phyloP scores from a whole-genome alignment of 2,797 vertebrate genomes.

The Hydrophis major region DNA sequence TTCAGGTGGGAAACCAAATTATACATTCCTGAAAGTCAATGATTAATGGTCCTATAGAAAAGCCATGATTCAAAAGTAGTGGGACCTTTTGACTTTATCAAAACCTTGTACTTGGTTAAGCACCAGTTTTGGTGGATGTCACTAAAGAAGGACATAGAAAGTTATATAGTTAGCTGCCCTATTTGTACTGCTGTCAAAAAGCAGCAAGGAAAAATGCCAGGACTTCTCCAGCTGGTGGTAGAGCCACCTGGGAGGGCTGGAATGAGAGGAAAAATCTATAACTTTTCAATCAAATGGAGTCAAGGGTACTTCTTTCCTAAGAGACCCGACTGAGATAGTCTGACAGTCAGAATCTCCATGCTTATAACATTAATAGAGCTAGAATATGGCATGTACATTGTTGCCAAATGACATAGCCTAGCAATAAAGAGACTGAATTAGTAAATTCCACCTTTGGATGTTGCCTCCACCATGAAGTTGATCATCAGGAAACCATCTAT shows the following conservation, averaged over 20 bases:
- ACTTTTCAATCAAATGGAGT: neutral
- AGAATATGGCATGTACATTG: neutral
- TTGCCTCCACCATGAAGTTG: neutral
- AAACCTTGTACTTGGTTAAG: neutral
- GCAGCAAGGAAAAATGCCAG: neutral
- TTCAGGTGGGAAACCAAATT: neutral
- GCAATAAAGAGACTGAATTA: neutral
- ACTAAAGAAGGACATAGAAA: neutral
- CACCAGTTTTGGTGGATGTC: neutral
- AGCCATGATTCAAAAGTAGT: neutral
- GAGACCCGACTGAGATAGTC: neutral
- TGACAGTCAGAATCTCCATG: neutral
- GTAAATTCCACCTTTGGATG: neutral
- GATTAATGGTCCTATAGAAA: neutral
- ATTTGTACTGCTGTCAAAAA: neutral
- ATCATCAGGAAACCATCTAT: neutral
- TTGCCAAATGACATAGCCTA: neutral
- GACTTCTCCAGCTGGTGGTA: neutral
- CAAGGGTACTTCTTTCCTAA: neutral
- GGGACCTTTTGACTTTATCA: neutral
- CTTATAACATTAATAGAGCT: neutral
- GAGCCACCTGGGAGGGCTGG: neutral
- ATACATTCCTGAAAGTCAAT: neutral
- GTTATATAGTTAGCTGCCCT: neutral
- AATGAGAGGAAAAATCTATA: too few relatives aligned